Evolutionary conservation across 2,888 invertebrate species (phyloP).

Genomic region (Ypsolopha sequella): DNA sequence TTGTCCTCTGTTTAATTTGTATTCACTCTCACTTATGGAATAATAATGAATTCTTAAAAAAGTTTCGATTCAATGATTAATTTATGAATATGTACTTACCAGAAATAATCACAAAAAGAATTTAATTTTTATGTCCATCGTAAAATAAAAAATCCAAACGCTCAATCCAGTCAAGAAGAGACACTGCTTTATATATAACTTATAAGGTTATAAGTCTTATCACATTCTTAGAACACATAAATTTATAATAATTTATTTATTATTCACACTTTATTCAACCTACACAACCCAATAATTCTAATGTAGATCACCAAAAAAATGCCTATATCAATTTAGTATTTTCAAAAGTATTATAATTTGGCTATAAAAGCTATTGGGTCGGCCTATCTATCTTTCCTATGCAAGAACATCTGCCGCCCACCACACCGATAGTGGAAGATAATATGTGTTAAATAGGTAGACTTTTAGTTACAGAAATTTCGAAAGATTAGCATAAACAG

Average conservation of each 20-base stretch:
- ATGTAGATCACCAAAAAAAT: neutral
- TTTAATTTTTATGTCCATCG: too few relatives aligned
- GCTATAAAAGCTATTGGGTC: neutral
- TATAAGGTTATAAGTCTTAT: too few relatives aligned
- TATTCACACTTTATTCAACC: neutral
- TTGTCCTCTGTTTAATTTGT: neutral
- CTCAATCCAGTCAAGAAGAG: too few relatives aligned
- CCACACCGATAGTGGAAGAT: slow-evolving; percentile 30
- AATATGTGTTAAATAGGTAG: slow-evolving; percentile 16
- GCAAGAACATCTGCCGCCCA: slow-evolving; percentile 18
- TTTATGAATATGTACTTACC: too few relatives aligned
- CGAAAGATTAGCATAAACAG: slow-evolving; percentile 40
- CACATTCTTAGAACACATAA: neutral
- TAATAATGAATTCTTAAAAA: neutral
- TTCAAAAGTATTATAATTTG: neutral
- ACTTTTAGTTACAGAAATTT: slow-evolving; percentile 33
- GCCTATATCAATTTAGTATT: neutral
- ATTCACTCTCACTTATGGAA: too few relatives aligned
- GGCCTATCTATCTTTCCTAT: slow-evolving; percentile 36
- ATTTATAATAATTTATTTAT: neutral
- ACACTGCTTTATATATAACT: too few relatives aligned
- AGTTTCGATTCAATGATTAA: too few relatives aligned
- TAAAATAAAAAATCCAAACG: neutral
- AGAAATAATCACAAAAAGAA: too few relatives aligned
- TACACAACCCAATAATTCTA: neutral